Conservation (phyloP, 2,113 vertebrate genomes). For the Ceratotherium simum region DNA sequence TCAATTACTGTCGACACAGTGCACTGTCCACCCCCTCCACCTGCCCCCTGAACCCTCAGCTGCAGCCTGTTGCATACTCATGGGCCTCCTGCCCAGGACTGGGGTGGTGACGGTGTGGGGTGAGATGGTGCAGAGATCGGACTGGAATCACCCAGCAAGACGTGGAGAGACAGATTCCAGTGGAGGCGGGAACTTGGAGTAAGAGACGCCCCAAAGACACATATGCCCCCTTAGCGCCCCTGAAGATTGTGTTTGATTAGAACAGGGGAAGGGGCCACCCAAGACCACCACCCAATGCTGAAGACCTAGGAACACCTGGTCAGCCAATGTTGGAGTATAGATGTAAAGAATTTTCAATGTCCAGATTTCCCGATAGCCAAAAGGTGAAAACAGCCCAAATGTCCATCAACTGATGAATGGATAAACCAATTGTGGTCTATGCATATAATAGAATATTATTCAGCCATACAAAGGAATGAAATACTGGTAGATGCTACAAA, state of each 20-base stretch:
- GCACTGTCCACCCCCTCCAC: background rate
- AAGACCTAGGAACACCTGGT: background rate
- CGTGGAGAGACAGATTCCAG: background rate
- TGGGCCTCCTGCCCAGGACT: background rate
- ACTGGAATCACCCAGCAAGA: too few relatives aligned
- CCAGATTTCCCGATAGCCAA: background rate
- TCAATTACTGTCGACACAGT: background rate
- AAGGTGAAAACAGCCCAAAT: background rate
- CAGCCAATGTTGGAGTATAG: background rate
- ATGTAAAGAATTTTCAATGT: background rate
- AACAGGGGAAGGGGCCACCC: background rate
- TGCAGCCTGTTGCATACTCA: too few relatives aligned
- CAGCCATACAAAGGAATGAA: background rate
- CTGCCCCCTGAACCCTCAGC: too few relatives aligned
- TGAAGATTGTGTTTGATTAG: background rate
- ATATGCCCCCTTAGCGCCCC: rapidly evolving
- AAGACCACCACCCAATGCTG: background rate
- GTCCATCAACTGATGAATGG: background rate
- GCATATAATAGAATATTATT: background rate
- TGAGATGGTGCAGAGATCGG: background rate
- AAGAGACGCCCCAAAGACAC: background rate
- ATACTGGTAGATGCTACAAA: background rate
- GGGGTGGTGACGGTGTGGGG: too few relatives aligned
- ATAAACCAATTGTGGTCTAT: background rate
- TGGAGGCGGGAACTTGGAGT: background rate